Base-by-base conservation (phyloP, 2,888 invertebrate genomes). In the Acleris sparsana region DNA sequence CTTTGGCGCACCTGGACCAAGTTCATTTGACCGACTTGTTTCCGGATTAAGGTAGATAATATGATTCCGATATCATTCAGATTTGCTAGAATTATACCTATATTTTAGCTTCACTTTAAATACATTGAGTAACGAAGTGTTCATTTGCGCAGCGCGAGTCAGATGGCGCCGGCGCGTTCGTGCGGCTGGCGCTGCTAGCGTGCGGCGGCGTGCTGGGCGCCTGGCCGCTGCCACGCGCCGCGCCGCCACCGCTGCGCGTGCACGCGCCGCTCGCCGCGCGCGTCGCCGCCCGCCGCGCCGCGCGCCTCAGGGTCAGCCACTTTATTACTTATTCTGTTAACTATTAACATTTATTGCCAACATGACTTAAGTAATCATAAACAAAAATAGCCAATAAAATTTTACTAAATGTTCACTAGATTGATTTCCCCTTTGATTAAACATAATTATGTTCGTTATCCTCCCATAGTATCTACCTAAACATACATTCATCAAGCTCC, bases 171-270 rank as follows among this genome's bases (percentile, higher is more conserved):
- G 65, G 73, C 25, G 73, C 63, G 16, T 59, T 53, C 48, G 29
- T 63, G 18, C 63, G 48, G 48, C 53, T 63, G 9, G 53, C 18
- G 33, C 22, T 63, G 3, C 83, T 70, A 68, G 73, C 64, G 70
- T 72, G 70, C 84, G 86, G 87, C 62, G 64, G 48, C 70, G 58
- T 48, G 13, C 65, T 71, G 17, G 55, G 62, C n/a, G 61, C 62
- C n/a, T 53, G 53, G 65, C 55, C 69, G 59, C 68, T 67, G 52
- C 53, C 62, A 33, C 53, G 49, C 51, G 64, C 68, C 39, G 67
- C 69, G 39, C 67, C 68, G 64, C 73, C 75, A 53, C 71, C 66
- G 56, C 70, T 76, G 57, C 67, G 63, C 46, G 74, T 75, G 39
- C 69, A 56, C 49, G 72, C 69, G 33, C 64, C 67, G 39, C 73